Evolutionary conservation across 2,113 vertebrate species (phyloP).

Genomic region (Globicephala melas): DNA sequence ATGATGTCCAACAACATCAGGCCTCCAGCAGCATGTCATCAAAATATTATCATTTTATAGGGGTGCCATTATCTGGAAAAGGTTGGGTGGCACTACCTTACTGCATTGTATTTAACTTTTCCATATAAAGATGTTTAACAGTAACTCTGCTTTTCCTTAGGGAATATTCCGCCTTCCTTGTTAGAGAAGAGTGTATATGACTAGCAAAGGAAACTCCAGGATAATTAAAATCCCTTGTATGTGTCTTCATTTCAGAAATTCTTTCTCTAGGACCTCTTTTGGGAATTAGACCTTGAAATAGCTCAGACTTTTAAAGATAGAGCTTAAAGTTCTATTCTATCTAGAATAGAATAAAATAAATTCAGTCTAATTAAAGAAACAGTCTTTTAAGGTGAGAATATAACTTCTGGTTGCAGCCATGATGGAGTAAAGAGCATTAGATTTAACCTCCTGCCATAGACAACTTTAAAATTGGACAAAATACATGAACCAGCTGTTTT

Average conservation of each 20-base stretch:
- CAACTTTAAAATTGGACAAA: conserved; percentile 30
- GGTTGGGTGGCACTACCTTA: not conserved
- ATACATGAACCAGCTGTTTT: not conserved
- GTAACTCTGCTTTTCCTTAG: conserved; percentile 39
- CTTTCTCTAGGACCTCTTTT: conserved; percentile 43
- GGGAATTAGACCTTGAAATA: conserved; percentile 61
- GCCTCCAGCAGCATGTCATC: not conserved
- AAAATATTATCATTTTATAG: conserved; percentile 2
- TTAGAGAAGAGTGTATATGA: conserved; percentile 50
- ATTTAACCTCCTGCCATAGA: not conserved
- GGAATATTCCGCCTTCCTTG: conserved; percentile 37
- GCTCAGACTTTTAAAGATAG: conserved; percentile 51
- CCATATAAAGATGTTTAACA: conserved; percentile 27
- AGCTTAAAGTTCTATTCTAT: conserved; percentile 24
- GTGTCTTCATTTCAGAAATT: conserved; percentile 58
- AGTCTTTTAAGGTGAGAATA: not conserved
- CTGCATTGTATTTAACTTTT: conserved; percentile 24
- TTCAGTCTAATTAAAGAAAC: conserved; percentile 43
- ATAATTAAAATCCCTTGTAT: conserved; percentile 55
- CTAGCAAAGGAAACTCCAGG: conserved; percentile 15
- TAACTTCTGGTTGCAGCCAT: not conserved
- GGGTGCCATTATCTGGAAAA: conserved; percentile 4
- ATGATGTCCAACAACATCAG: not conserved
- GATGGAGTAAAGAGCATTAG: not conserved
- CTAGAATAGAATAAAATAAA: conserved; percentile 45